Conservation (phyloP, 2,797 vertebrate genomes). For the Oceanodroma leucorhoa region DNA sequence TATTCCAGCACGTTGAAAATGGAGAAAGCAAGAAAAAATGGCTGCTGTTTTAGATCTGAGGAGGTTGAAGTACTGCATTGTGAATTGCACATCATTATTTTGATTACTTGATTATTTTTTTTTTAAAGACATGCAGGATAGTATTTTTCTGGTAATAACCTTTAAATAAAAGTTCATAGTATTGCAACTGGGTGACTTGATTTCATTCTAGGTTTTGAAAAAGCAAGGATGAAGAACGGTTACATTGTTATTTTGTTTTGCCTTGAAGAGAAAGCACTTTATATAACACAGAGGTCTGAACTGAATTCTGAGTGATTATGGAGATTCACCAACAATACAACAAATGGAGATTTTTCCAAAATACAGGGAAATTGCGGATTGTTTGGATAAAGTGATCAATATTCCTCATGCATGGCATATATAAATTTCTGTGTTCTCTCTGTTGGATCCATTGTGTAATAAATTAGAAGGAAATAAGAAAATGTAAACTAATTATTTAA, state of each 20-base stretch:
- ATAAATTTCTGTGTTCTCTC: background rate
- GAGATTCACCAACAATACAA: background rate
- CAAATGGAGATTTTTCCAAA: background rate
- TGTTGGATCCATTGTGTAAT: background rate
- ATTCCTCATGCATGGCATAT: background rate
- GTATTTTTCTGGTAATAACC: background rate
- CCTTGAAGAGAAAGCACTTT: background rate
- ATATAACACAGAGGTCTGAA: background rate
- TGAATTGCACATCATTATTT: background rate
- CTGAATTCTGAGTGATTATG: background rate
- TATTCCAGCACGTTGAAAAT: background rate
- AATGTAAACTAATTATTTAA: background rate
- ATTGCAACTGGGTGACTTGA: fast-evolving
- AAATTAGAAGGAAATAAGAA: background rate
- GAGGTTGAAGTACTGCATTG: background rate
- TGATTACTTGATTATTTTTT: background rate
- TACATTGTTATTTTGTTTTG: background rate
- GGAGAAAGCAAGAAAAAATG: background rate
- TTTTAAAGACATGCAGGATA: background rate
- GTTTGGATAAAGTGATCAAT: background rate
- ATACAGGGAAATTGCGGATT: background rate
- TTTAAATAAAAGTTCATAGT: background rate
- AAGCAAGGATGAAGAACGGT: background rate
- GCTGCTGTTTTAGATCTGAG: background rate
- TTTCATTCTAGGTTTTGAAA: background rate